Percentiles rank a stretch among this genome's conserved stretches.
These are phyloP conservation scores for Phalacrocorax aristotelis DNA, from an alignment of 2,113 vertebrate genomes.

Conservation along the genomic window DNA sequence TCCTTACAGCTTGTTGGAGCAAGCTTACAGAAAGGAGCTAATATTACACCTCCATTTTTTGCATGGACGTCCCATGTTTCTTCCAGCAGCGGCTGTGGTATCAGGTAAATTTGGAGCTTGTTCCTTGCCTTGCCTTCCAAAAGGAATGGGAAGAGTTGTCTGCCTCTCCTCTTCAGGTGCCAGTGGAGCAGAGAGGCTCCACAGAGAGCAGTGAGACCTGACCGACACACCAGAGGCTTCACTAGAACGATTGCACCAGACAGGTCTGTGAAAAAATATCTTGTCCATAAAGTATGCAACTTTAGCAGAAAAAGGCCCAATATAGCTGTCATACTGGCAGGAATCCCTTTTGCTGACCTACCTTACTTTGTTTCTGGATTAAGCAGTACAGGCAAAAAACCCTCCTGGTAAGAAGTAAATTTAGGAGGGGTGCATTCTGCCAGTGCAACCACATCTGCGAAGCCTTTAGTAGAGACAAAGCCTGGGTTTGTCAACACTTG, in stretches of 20 bases:
- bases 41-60: background rate
- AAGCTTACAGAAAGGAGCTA: background rate
- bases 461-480: background rate
- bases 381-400: background rate
- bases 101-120: background rate
- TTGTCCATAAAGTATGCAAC: background rate
- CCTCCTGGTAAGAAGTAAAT: background rate
- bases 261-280: background rate
- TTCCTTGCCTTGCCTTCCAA: background rate
- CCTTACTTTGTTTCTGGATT: background rate
- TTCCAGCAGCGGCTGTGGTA: background rate
- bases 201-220: background rate
- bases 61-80: background rate
- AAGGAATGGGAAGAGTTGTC: background rate
- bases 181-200: background rate
- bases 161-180: background rate
- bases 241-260: background rate
- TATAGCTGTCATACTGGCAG: background rate
- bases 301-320: background rate
- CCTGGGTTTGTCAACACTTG: background rate
- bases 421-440: background rate
- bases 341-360: background rate
- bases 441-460: background rate
- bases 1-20: background rate
- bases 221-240: background rate